phyloP scores from a whole-genome alignment of 2,113 vertebrate genomes.

The Cottus gobio region DNA sequence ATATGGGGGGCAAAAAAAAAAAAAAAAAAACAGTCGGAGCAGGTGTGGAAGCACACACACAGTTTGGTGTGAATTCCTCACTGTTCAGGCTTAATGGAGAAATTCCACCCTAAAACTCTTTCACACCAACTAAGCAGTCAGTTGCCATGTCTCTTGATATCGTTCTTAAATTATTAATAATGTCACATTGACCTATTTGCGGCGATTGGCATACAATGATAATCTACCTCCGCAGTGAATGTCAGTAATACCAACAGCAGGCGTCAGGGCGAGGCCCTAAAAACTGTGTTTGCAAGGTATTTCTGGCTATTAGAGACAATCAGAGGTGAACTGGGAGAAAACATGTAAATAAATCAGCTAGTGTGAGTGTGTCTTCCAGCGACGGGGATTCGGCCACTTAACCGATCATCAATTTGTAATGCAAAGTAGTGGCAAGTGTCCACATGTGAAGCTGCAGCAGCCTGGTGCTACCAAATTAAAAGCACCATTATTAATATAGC shows the following conservation, averaged over 20 bases:
- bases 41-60: conserved; percentile 18
- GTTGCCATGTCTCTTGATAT: neutral
- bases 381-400: conserved; percentile 20
- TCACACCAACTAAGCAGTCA: neutral
- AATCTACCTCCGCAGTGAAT: neutral
- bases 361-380: neutral
- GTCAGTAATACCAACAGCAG: neutral
- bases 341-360: neutral
- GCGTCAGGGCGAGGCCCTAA: neutral
- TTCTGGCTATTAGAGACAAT: neutral
- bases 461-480: neutral
- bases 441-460: neutral
- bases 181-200: conserved; percentile 30
- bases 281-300: neutral
- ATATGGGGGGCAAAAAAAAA: too few species aligned
- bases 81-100: conserved; percentile 26
- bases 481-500: neutral
- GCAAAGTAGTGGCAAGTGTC: conserved; percentile 6
- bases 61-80: conserved; percentile 31
- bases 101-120: conserved; percentile 8
- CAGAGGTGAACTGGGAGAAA: neutral
- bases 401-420: conserved; percentile 34
- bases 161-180: neutral
- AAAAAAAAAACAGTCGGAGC: too few species aligned
- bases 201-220: neutral